These are phyloP conservation scores for Griposia aprilina DNA, from an alignment of 2,888 invertebrate species.

Conservation along the genomic window DNA sequence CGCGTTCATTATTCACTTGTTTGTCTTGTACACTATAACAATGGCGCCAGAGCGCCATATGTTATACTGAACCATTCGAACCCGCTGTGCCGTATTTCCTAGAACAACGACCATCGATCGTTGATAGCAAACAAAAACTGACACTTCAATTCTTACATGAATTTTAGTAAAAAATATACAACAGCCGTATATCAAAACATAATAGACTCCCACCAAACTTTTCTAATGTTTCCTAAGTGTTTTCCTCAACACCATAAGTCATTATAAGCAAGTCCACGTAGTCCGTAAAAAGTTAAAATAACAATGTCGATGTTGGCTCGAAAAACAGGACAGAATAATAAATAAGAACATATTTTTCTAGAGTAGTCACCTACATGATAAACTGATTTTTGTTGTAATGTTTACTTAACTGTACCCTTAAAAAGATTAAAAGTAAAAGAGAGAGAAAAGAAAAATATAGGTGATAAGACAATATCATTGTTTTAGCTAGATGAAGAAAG, in stretches of 20 bases:
- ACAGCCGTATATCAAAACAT: constrained; percentile 11
- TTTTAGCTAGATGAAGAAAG: background rate
- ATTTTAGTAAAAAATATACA: constrained; percentile 35
- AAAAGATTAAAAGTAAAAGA: background rate
- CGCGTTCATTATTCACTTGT: constrained; percentile 64
- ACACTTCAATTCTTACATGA: constrained; percentile 39
- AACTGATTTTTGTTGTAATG: background rate
- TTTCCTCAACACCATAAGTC: constrained; percentile 52
- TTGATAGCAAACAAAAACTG: constrained; percentile 46
- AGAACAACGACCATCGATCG: constrained; percentile 55
- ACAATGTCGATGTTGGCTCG: constrained; percentile 42
- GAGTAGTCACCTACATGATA: constrained; percentile 2
- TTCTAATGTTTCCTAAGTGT: constrained; percentile 45
- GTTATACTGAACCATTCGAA: constrained; percentile 58
- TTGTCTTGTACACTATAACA: constrained; percentile 62
- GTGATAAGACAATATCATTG: background rate
- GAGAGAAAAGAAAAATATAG: constrained; percentile 1
- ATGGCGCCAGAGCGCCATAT: constrained; percentile 52
- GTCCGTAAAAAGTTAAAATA: constrained; percentile 55
- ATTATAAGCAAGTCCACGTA: constrained; percentile 55
- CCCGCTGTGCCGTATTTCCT: constrained; percentile 56
- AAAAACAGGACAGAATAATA: constrained; percentile 40
- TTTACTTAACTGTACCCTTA: constrained; percentile 1
- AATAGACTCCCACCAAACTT: constrained; percentile 27
- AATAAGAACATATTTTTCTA: constrained; percentile 31